Conservation (phyloP, 2,113 vertebrate species). For the Forbesichthys papilliferus region DNA sequence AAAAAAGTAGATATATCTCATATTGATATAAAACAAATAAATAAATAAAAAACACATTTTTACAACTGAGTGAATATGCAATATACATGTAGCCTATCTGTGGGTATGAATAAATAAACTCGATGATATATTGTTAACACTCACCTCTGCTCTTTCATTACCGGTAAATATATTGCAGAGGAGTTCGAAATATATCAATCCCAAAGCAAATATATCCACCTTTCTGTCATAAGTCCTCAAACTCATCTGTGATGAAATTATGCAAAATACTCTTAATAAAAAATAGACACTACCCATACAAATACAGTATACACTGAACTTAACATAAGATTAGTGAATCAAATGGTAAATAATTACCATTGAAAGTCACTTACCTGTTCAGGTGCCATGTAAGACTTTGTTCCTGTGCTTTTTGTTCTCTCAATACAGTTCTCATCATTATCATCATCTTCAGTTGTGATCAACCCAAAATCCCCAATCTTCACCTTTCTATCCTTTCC, state of each 20-base stretch:
- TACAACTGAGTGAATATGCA: too few relatives aligned
- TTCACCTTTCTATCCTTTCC: conserved; percentile 73
- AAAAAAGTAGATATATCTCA: too few relatives aligned
- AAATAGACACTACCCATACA: not conserved
- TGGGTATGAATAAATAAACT: too few relatives aligned
- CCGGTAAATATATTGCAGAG: conserved; percentile 45
- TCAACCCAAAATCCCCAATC: conserved; percentile 91
- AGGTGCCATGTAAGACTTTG: conserved; percentile 73
- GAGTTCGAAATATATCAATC: conserved; percentile 87
- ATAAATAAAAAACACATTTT: too few relatives aligned
- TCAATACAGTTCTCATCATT: conserved; percentile 34
- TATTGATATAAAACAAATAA: too few relatives aligned
- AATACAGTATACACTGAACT: too few relatives aligned
- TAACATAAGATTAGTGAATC: not conserved
- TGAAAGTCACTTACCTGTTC: conserved; percentile 62
- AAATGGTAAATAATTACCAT: not conserved
- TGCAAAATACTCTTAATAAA: not conserved
- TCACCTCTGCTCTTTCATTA: conserved; percentile 33
- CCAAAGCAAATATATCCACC: conserved; percentile 88
- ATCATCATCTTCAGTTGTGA: conserved; percentile 59
- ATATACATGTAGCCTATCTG: too few relatives aligned
- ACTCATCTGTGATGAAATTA: conserved; percentile 15
- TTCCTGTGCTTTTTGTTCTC: conserved; percentile 62
- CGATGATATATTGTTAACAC: too few relatives aligned
- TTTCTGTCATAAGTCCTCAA: conserved; percentile 66